These are phyloP conservation scores for Enoplosus armatus DNA, from an alignment of 2,797 vertebrate genomes.

Conservation along the genomic window DNA sequence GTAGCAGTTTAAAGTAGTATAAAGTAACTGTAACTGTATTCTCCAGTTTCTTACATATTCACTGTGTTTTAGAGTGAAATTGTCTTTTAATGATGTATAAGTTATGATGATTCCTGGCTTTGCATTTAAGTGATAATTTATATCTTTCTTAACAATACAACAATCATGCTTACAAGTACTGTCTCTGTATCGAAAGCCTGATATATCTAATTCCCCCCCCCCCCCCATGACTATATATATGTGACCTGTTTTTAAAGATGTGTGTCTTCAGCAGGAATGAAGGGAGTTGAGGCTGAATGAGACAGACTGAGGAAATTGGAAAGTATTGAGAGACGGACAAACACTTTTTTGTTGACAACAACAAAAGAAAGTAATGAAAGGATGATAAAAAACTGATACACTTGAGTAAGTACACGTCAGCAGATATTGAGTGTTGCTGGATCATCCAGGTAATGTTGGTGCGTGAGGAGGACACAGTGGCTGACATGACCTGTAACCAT, in stretches of 20 bases:
- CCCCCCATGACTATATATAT: no score
- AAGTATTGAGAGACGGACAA: not conserved
- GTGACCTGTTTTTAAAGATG: not conserved
- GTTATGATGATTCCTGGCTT: no score
- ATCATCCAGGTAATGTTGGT: not conserved
- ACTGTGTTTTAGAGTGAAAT: no score
- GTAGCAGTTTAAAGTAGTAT: no score
- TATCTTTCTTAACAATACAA: no score
- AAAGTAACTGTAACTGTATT: no score
- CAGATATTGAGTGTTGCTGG: not conserved
- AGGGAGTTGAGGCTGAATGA: not conserved
- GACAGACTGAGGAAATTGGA: not conserved
- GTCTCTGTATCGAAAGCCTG: no score
- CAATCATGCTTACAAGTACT: no score
- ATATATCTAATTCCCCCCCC: no score
- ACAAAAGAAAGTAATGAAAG: not conserved
- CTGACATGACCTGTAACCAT: conserved; percentile 12
- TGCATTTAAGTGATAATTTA: no score
- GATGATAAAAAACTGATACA: not conserved
- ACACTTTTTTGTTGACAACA: not conserved
- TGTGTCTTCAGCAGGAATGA: not conserved
- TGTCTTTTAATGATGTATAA: no score
- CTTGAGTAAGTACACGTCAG: not conserved
- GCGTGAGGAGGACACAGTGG: not conserved
- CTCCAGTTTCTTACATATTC: no score